Evolutionary conservation across 2,113 vertebrate species (phyloP).

Genomic region (Anguilla rostrata): DNA sequence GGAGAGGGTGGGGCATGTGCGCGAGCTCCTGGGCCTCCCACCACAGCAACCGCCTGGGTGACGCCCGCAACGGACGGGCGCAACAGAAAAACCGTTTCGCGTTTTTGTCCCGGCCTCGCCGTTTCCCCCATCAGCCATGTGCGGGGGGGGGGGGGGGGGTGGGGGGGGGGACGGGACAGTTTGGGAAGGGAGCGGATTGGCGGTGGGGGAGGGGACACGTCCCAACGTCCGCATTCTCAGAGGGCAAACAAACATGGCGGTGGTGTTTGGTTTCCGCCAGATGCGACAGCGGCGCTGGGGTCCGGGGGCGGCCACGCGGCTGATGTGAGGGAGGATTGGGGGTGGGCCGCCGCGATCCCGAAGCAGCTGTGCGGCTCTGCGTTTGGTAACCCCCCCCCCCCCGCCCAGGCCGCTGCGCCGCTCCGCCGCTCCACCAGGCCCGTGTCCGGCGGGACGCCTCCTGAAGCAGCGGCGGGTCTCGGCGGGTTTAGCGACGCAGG

Average conservation of each 20-base stretch:
- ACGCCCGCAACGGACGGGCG: neutral
- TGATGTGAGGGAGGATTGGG: neutral
- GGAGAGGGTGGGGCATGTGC: neutral
- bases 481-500: neutral
- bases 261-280: neutral
- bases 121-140: neutral
- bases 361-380: neutral
- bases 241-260: neutral
- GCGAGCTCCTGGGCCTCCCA: neutral
- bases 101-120: neutral
- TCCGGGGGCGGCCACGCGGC: neutral
- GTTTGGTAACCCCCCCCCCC: neutral
- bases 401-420: neutral
- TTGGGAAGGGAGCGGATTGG: neutral
- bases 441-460: neutral
- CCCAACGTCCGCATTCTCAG: neutral
- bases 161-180: neutral
- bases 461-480: neutral
- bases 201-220: neutral
- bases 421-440: neutral
- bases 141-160: too few relatives aligned
- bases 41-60: neutral
- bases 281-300: neutral
- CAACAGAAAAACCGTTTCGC: neutral
- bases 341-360: too few relatives aligned